Conservation (phyloP, 1,140 invertebrate genomes). For the Drepana arcuata region DNA sequence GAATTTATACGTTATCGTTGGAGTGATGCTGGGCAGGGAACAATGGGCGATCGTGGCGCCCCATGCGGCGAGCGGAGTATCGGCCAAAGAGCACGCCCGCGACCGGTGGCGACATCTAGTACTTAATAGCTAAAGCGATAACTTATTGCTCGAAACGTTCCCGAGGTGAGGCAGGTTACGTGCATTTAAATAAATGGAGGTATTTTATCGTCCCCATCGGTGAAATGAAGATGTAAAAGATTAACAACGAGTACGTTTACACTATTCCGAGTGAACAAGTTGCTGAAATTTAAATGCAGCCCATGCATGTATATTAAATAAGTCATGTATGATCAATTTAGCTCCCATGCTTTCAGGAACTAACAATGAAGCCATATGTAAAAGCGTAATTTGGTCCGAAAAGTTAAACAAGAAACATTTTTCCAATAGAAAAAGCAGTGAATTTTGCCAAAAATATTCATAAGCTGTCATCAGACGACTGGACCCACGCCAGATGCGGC, state of each 20-base stretch:
- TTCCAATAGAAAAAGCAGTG: conserved; percentile 43
- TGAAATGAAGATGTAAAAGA: conserved; percentile 11
- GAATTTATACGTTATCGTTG: conserved; percentile 67
- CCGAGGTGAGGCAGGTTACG: conserved; percentile 23
- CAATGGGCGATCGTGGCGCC: conserved; percentile 66
- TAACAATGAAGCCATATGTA: conserved; percentile 12
- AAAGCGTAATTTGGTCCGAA: conserved; percentile 34
- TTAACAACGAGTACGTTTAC: conserved; percentile 3
- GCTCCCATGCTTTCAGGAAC: background rate
- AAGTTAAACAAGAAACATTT: conserved; percentile 49
- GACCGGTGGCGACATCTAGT: conserved; percentile 52
- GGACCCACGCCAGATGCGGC: conserved; percentile 63
- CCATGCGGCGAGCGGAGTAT: conserved; percentile 47
- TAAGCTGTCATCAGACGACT: conserved; percentile 69
- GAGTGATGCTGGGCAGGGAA: conserved; percentile 46
- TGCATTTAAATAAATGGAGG: conserved; percentile 20
- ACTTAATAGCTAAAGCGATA: conserved; percentile 40
- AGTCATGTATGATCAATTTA: too few species aligned
- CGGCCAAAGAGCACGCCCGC: conserved; percentile 5
- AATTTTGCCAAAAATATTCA: conserved; percentile 69
- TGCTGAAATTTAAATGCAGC: too few species aligned
- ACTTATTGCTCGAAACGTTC: too few species aligned
- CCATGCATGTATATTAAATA: too few species aligned
- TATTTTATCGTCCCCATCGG: conserved; percentile 19
- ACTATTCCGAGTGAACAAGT: too few species aligned